These are phyloP conservation scores for Matsumyia berberina DNA, from an alignment of 2,888 invertebrate genomes.

Conservation along the genomic window DNA sequence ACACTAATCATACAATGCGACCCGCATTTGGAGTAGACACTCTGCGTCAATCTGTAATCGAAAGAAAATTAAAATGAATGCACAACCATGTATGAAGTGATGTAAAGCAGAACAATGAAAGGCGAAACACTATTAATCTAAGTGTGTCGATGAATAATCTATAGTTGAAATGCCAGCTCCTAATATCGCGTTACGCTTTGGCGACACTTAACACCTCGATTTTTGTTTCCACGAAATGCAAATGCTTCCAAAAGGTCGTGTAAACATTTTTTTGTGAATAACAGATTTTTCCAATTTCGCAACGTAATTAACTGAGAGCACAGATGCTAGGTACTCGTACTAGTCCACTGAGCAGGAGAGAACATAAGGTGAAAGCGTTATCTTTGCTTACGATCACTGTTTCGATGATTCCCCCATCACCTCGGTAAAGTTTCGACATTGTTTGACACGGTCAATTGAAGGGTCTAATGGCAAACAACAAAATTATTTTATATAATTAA, in stretches of 20 bases:
- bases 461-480: conserved; percentile 29
- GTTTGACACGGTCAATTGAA: conserved; percentile 28
- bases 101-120: conserved; percentile 50
- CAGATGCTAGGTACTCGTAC: background rate
- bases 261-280: background rate
- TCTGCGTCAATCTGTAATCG: conserved; percentile 65
- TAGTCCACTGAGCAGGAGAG: background rate
- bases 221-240: background rate
- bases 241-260: background rate
- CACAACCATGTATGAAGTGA: background rate
- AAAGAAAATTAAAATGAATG: conserved; percentile 48
- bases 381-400: conserved; percentile 8
- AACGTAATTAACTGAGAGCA: conserved; percentile 15
- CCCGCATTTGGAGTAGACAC: conserved; percentile 57
- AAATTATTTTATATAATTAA: conserved; percentile 6
- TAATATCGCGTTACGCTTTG: conserved; percentile 27
- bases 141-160: conserved; percentile 57
- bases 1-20: conserved; percentile 51
- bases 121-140: conserved; percentile 22
- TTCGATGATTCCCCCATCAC: conserved; percentile 13
- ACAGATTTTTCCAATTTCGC: conserved; percentile 21
- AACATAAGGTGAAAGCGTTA: conserved; percentile 48
- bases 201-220: conserved; percentile 15
- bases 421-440: background rate
- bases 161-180: background rate